phyloP scores from a whole-genome alignment of 1,140 invertebrate species.

The Drosophila nasuta region DNA sequence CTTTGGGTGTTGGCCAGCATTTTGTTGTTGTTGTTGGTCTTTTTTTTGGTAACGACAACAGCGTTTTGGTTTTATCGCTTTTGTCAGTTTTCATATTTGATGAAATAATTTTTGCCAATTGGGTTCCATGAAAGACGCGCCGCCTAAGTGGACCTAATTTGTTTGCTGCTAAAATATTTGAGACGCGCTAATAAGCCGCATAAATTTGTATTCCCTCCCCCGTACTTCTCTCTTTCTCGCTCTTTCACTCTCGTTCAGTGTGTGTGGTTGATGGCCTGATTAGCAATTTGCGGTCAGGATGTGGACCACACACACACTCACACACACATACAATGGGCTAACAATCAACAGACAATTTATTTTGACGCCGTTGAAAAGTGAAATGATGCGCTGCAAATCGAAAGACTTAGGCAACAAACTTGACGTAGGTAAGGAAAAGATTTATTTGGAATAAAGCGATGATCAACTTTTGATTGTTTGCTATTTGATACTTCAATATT shows the following conservation, averaged over 20 bases:
- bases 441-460: neutral
- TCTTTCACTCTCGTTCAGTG: neutral
- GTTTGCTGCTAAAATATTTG: slow-evolving; percentile 79
- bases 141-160: slow-evolving; percentile 75
- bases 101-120: slow-evolving; percentile 73
- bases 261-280: slow-evolving; percentile 54
- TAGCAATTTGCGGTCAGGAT: slow-evolving; percentile 70
- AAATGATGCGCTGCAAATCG: slow-evolving; percentile 1
- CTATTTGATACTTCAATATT: no score
- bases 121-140: slow-evolving; percentile 45
- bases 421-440: neutral
- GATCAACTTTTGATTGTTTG: no score
- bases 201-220: slow-evolving; percentile 56
- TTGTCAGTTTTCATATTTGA: slow-evolving; percentile 54
- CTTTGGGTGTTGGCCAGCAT: slow-evolving; percentile 73
- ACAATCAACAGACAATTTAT: slow-evolving; percentile 52
- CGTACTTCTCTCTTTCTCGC: neutral
- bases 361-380: slow-evolving; percentile 41
- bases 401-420: slow-evolving; percentile 36
- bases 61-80: slow-evolving; percentile 63
- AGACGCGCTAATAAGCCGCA: slow-evolving; percentile 74
- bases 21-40: slow-evolving; percentile 10
- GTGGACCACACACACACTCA: slow-evolving; percentile 59
- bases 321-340: neutral
- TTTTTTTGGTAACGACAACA: slow-evolving; percentile 34